Percentiles rank a stretch among this genome's conserved stretches.
Conservation (phyloP, 2,113 vertebrate species). For the Mesoclemmys tuberculata region DNA sequence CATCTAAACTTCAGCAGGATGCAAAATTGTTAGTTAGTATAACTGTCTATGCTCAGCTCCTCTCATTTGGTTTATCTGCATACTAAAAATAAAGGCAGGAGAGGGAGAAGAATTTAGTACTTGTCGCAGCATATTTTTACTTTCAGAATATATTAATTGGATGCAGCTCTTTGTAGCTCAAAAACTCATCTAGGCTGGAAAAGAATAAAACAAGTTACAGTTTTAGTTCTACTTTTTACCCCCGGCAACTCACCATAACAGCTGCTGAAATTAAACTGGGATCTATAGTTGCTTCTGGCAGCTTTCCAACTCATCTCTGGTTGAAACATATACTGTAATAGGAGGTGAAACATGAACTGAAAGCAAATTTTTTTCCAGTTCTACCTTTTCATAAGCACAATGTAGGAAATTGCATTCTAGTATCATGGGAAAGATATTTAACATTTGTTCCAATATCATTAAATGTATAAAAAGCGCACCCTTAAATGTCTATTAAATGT, state of each 20-base stretch:
- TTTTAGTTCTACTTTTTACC: not conserved
- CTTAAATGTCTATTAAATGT: not conserved
- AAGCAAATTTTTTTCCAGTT: conserved; percentile 22
- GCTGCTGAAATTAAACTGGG: conserved; percentile 54
- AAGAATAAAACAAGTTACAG: conserved; percentile 13
- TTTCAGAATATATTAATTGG: not conserved
- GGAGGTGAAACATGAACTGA: conserved; percentile 19
- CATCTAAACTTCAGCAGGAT: not conserved
- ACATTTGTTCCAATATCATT: conserved; percentile 3
- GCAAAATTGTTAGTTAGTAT: not conserved
- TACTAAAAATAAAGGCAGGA: not conserved
- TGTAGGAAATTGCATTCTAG: not conserved
- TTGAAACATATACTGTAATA: not conserved
- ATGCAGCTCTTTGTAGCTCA: not conserved
- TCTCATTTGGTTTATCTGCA: not conserved
- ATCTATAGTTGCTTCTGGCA: conserved; percentile 28
- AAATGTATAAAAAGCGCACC: not conserved
- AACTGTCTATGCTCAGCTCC: not conserved
- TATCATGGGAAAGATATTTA: not conserved
- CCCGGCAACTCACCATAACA: not conserved
- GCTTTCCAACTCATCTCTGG: conserved; percentile 48
- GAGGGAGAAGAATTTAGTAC: not conserved
- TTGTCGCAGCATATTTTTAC: not conserved
- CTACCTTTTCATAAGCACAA: not conserved
- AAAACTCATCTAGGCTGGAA: conserved; percentile 5